Evolutionary conservation across 2,888 invertebrate genomes (phyloP), one percentile per base, ranked within the genome.

Genomic region (Aleiodes testaceus): DNA sequence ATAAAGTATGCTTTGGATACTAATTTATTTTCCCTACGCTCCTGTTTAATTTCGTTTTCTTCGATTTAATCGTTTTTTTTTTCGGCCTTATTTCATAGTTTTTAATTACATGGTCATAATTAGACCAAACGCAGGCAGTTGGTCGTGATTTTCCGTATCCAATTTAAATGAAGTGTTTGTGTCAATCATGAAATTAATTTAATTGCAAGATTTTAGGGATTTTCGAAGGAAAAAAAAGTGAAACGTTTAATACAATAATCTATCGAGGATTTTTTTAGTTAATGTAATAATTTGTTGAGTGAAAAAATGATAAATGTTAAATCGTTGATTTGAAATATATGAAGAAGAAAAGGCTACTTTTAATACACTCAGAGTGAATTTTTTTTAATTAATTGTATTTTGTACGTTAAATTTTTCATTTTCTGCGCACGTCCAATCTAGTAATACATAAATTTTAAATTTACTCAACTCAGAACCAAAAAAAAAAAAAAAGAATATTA

Each of bases 261-360:
- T 66, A 52, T 63, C 36, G 65, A 67, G 64, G 66, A 66, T 26
- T 2, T 26, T 77, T 81, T 75, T 78, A 74, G 77, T 78, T 59
- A 77, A 76, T 79, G 75, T 67, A 75, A 78, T 78, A 7, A 78
- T 80, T 80, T 82, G 80, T 81, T 81, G 79, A 78, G 73, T 72
- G 66, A 72, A 12, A 12, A 45, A 66, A 73, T 66, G 63, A 75
- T 78, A 75, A 78, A 72, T 80, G 79, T 82, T 82, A 78, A 80
- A 81, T 82, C 81, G 79, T 81, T 82, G 77, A 79, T 79, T 80
- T 78, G 36, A 80, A 82, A 81, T 82, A 82, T 82, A 81, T 79
- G 74, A 77, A 26, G 26, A 26, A 26, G 26, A 79, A 77, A 74
- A 74, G 4, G 77, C 75, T 79, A 76, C 79, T 78, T 81, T 81